A percentile compares a stretch with the other conserved stretches of the same genome.
Evolutionary conservation across 2,797 vertebrate genomes (phyloP).

Genomic region (Microcaecilia unicolor): DNA sequence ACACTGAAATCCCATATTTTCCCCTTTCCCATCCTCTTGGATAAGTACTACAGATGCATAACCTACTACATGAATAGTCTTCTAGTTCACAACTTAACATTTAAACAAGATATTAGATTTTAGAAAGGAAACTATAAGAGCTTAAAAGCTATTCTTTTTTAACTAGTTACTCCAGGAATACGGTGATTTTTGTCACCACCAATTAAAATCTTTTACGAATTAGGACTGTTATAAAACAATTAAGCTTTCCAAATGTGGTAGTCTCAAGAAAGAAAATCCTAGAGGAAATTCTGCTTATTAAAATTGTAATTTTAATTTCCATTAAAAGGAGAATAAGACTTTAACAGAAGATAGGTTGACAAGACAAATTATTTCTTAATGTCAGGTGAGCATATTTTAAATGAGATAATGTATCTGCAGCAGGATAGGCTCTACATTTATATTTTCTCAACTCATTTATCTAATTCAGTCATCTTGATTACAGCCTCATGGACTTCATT

Average conservation of each 20-base stretch:
- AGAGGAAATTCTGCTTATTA: constrained; percentile 73
- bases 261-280: constrained; percentile 65
- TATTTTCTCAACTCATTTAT: constrained; percentile 66
- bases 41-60: too few relatives aligned
- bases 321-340: constrained; percentile 69
- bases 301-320: constrained; percentile 75
- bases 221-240: constrained; percentile 73
- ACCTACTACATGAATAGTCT: too few relatives aligned
- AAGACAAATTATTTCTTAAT: constrained; percentile 77
- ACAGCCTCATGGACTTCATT: constrained; percentile 61
- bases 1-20: too few relatives aligned
- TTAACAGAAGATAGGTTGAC: constrained; percentile 63
- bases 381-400: constrained; percentile 67
- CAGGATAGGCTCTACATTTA: constrained; percentile 57
- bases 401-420: constrained; percentile 63
- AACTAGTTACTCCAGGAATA: constrained; percentile 48
- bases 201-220: constrained; percentile 72
- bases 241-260: constrained; percentile 64
- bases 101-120: too few relatives aligned
- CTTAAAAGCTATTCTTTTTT: constrained; percentile 42
- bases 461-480: constrained; percentile 73
- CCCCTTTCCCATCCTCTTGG: too few relatives aligned
- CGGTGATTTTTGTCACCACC: constrained; percentile 67
- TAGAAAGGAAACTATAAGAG: too few relatives aligned
- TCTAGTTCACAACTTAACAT: too few relatives aligned